Conservation (phyloP, 2,113 vertebrate genomes). For the Psephotus haematonotus region DNA sequence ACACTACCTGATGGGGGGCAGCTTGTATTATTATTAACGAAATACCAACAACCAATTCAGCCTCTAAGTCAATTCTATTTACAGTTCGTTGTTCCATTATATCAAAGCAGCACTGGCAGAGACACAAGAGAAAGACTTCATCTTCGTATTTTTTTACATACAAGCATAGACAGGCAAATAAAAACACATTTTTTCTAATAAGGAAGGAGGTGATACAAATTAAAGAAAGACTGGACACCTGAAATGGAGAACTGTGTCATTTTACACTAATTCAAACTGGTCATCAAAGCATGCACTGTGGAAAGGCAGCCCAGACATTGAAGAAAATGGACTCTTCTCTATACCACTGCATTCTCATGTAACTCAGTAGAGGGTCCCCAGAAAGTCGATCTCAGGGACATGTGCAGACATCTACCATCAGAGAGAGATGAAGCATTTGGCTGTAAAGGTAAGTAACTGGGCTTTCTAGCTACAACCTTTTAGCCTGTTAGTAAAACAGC, state of each 20-base stretch:
- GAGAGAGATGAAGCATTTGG: background rate
- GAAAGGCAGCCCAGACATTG: background rate
- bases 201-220: background rate
- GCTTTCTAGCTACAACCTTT: background rate
- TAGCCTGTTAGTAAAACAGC: background rate
- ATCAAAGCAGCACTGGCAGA: constrained; percentile 54
- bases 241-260: background rate
- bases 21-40: constrained; percentile 44
- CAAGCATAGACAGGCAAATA: constrained; percentile 47
- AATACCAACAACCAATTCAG: constrained; percentile 59
- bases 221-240: background rate
- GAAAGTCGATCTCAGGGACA: background rate
- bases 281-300: background rate
- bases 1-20: constrained; percentile 41
- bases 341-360: background rate
- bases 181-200: constrained; percentile 22
- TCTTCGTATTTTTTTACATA: constrained; percentile 27
- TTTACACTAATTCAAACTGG: background rate
- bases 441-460: background rate
- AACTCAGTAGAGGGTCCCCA: background rate
- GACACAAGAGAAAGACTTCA: constrained; percentile 8
- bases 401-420: background rate
- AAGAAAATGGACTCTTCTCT: background rate
- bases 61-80: constrained; percentile 61
- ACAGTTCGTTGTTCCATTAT: constrained; percentile 40